Evolutionary conservation across 1,140 invertebrate species (phyloP).

Genomic region (Pogonus chalceus): DNA sequence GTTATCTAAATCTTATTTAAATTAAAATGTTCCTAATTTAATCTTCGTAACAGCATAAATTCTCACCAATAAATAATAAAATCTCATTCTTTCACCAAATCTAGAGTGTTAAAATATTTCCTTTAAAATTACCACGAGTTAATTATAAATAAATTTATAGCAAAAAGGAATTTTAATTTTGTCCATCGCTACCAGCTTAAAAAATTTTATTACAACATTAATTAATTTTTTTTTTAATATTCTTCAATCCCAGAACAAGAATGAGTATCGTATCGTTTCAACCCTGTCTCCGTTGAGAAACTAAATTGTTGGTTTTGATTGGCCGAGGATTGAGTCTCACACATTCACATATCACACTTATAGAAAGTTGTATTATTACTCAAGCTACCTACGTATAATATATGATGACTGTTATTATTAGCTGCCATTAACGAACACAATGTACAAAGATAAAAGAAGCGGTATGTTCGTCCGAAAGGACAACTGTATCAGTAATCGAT

Average conservation of each 20-base stretch:
- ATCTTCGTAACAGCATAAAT: too few relatives aligned
- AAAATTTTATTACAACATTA: slow-evolving; percentile 4
- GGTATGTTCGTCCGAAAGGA: background rate
- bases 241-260: background rate
- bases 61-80: too few relatives aligned
- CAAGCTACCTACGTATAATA: slow-evolving; percentile 6
- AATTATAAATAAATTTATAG: slow-evolving; percentile 5
- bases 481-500: slow-evolving; percentile 4
- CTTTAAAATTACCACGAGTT: background rate
- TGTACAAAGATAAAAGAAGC: background rate
- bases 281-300: background rate
- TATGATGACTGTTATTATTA: slow-evolving; percentile 6
- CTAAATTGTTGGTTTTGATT: too few relatives aligned
- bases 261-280: background rate
- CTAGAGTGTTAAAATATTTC: background rate
- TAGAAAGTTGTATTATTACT: too few relatives aligned
- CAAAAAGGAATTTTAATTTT: background rate
- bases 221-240: background rate
- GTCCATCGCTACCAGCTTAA: background rate
- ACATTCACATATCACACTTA: too few relatives aligned
- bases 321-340: too few relatives aligned
- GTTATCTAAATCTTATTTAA: too few relatives aligned
- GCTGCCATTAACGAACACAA: slow-evolving; percentile 1
- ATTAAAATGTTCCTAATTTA: too few relatives aligned
- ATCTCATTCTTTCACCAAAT: too few relatives aligned